These are phyloP conservation scores for Ursus arctos DNA, from an alignment of 2,113 vertebrate genomes.

Conservation along the genomic window DNA sequence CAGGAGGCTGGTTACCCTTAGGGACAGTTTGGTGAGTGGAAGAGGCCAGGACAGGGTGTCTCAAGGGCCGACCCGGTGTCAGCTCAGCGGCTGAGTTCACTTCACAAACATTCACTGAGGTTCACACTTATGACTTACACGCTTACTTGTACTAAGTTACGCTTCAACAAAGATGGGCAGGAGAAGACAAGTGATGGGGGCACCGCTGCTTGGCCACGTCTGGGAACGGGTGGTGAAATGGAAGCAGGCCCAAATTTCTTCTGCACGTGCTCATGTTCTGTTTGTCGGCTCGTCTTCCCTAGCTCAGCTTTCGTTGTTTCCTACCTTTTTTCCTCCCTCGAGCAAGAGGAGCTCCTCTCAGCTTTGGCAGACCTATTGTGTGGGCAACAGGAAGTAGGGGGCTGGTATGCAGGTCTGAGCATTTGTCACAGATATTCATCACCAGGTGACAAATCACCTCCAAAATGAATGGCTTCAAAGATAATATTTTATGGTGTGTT, in stretches of 20 bases:
- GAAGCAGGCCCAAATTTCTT: background rate
- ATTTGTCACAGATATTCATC: background rate
- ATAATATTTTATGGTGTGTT: background rate
- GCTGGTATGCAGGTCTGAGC: background rate
- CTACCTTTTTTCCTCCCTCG: background rate
- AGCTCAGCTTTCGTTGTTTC: background rate
- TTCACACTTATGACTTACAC: no score
- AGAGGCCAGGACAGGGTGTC: background rate
- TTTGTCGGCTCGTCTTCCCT: background rate
- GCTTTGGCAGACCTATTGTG: background rate
- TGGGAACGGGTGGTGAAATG: background rate
- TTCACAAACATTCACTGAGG: background rate
- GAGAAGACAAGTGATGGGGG: background rate
- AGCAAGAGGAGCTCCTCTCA: background rate
- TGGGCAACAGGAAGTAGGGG: background rate
- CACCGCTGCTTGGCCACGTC: background rate
- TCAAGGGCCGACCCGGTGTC: background rate
- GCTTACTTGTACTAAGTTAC: background rate
- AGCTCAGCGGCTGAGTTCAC: background rate
- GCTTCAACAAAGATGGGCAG: background rate
- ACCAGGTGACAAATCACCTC: background rate
- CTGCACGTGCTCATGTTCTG: background rate
- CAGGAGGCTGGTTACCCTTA: background rate
- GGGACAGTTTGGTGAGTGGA: background rate
- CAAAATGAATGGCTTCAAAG: background rate